Percentiles rank a stretch among this genome's conserved stretches.
These are phyloP conservation scores for Acleris laterana DNA, from an alignment of 2,888 invertebrate species.

Conservation along the genomic window DNA sequence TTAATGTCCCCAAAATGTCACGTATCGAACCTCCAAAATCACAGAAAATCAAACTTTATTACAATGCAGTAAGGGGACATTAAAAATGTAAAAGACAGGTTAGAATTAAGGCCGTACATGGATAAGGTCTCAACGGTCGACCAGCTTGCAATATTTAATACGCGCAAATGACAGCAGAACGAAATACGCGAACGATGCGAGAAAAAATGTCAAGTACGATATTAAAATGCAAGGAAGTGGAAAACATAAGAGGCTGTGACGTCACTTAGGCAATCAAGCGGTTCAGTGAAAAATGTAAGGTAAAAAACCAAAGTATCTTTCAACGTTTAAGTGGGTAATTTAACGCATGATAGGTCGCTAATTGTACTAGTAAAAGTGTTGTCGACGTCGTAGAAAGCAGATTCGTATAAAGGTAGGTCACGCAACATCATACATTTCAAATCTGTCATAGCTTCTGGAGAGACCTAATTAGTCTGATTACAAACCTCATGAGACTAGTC, in stretches of 20 bases:
- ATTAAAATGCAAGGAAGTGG: conserved; percentile 20
- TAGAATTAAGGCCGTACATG: conserved; percentile 10
- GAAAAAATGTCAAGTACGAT: conserved; percentile 14
- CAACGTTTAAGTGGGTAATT: conserved; percentile 18
- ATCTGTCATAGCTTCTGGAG: too few species aligned
- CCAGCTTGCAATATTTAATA: conserved; percentile 23
- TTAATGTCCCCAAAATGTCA: conserved; percentile 1
- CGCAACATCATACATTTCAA: background rate
- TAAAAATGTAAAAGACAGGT: background rate
- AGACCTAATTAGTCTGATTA: background rate
- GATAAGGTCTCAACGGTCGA: conserved; percentile 15
- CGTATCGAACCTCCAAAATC: background rate
- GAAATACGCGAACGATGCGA: conserved; percentile 13
- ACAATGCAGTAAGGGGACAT: background rate
- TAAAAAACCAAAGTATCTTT: conserved; percentile 25
- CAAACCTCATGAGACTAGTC: background rate
- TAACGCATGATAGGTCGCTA: conserved; percentile 29
- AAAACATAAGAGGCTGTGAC: conserved; percentile 4
- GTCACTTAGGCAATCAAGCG: conserved; percentile 20
- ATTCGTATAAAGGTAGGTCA: conserved; percentile 8
- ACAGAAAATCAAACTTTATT: conserved; percentile 11
- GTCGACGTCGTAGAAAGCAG: background rate
- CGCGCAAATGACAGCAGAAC: conserved; percentile 9
- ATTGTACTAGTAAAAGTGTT: conserved; percentile 18
- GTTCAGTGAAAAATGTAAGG: conserved; percentile 22